Percentiles rank a stretch among this genome's conserved stretches.
Evolutionary conservation across 2,797 vertebrate species (phyloP).

Genomic region (Dendrocincla tyrannina): DNA sequence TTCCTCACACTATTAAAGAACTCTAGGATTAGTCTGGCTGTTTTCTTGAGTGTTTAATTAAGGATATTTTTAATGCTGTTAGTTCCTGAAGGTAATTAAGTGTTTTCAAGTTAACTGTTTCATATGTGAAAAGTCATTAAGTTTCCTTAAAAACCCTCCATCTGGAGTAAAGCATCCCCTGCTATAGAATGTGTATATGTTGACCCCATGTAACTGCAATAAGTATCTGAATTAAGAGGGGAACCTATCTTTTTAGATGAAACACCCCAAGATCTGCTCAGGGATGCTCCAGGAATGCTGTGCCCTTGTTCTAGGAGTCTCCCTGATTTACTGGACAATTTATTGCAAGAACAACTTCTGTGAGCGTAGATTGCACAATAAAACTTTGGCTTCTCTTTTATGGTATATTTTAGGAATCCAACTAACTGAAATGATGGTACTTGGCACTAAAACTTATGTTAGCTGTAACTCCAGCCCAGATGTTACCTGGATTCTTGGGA

Average conservation of each 20-base stretch:
- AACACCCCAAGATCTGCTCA: neutral
- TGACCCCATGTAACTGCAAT: neutral
- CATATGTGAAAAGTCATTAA: neutral
- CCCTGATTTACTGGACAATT: neutral
- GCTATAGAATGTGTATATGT: neutral
- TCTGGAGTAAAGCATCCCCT: neutral
- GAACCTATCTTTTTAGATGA: neutral
- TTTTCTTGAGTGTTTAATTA: slow-evolving; percentile 4
- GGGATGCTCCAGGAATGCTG: neutral
- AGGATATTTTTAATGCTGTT: neutral
- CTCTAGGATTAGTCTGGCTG: slow-evolving; percentile 1
- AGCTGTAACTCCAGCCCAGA: neutral
- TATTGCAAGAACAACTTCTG: neutral
- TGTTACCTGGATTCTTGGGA: neutral
- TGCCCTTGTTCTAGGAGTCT: neutral
- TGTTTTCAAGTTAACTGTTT: slow-evolving; percentile 2
- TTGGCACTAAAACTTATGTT: neutral
- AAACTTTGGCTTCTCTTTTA: neutral
- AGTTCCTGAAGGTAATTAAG: neutral
- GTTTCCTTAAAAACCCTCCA: neutral
- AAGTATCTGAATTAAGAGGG: neutral
- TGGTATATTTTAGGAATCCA: neutral
- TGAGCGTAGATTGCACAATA: neutral
- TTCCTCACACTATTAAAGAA: slow-evolving; percentile 45
- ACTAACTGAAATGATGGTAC: neutral